A percentile compares a stretch with the other conserved stretches of the same genome.
Conservation (phyloP, 2,888 invertebrate species). For the Lasioglossum calceatum region DNA sequence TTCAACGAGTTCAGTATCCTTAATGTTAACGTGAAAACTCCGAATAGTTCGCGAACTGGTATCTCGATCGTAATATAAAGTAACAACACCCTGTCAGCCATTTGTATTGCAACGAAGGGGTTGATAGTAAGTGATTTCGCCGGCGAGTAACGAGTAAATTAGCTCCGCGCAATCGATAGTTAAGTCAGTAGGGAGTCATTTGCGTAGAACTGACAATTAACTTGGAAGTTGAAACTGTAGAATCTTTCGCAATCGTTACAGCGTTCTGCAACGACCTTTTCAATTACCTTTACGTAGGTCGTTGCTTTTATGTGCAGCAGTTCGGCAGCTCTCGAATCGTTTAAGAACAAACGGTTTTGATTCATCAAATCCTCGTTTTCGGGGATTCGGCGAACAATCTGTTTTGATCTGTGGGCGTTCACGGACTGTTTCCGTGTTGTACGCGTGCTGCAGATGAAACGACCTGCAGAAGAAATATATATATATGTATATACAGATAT, state of each 20-base stretch:
- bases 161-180: neutral
- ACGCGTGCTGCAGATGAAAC: neutral
- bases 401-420: conserved; percentile 3
- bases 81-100: neutral
- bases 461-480: conserved; percentile 2
- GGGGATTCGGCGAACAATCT: neutral
- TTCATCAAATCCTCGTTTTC: conserved; percentile 4
- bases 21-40: neutral
- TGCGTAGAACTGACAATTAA: neutral
- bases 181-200: neutral
- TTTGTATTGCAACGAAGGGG: neutral
- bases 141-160: neutral
- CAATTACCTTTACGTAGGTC: neutral
- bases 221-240: neutral
- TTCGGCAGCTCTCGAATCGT: neutral
- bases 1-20: neutral
- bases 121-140: neutral
- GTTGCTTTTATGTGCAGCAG: neutral
- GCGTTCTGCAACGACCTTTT: neutral
- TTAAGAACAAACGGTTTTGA: neutral
- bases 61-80: neutral
- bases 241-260: neutral
- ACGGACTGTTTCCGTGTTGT: neutral
- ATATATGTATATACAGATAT: too few species aligned
- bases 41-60: neutral